Percentiles rank a stretch among this genome's conserved stretches.
phyloP scores from a whole-genome alignment of 2,113 vertebrate species.

The Toxotes chatareus region DNA sequence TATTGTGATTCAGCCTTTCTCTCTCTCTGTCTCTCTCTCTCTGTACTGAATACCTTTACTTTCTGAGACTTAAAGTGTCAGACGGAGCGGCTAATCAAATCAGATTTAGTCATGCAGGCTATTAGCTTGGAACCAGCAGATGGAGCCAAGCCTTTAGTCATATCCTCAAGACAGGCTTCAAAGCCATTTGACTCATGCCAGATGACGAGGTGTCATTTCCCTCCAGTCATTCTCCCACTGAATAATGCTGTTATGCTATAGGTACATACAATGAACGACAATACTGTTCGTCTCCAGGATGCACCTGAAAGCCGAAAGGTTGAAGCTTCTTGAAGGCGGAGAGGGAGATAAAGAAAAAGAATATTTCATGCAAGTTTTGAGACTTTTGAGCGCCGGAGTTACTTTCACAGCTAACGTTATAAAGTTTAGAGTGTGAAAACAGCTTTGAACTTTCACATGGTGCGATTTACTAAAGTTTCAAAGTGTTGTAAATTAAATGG shows the following conservation, averaged over 20 bases:
- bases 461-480: neutral
- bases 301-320: slow-evolving; percentile 15
- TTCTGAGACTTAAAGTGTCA: slow-evolving; percentile 60
- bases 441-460: neutral
- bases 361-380: neutral
- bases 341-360: neutral
- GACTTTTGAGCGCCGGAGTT: neutral
- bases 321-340: neutral
- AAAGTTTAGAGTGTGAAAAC: neutral
- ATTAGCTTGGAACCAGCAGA: slow-evolving; percentile 70
- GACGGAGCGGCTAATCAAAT: slow-evolving; percentile 65
- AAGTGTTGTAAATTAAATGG: neutral
- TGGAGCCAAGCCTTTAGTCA: slow-evolving; percentile 75
- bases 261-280: neutral
- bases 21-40: neutral
- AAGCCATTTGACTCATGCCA: slow-evolving; percentile 56
- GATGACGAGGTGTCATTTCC: slow-evolving; percentile 65
- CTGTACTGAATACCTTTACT: slow-evolving; percentile 29
- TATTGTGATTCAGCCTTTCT: slow-evolving; percentile 20
- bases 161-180: slow-evolving; percentile 67
- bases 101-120: slow-evolving; percentile 67
- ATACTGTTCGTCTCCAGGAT: neutral
- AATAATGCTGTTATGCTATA: slow-evolving; percentile 25
- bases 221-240: slow-evolving; percentile 36
- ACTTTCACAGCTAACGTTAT: neutral